Conservation (phyloP, 1,140 invertebrate species). For the Heterodera carotae region DNA sequence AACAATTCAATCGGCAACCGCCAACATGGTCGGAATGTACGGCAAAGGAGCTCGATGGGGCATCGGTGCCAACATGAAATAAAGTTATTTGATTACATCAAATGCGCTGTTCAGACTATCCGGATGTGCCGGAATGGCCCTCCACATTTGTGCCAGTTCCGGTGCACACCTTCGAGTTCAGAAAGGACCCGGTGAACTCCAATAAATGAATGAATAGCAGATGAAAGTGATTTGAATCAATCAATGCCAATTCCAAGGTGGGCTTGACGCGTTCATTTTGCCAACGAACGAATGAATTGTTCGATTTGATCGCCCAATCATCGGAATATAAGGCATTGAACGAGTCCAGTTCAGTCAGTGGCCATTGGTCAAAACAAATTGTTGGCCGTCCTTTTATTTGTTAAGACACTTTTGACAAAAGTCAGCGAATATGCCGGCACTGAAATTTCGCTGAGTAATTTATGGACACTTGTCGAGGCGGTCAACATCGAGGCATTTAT, state of each 20-base stretch:
- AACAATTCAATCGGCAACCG: slow-evolving; percentile 28
- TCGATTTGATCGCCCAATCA: slow-evolving; percentile 17
- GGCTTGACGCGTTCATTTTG: slow-evolving; percentile 20
- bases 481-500: slow-evolving; percentile 29
- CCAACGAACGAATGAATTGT: slow-evolving; percentile 24
- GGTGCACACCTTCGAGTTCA: slow-evolving; percentile 33
- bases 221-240: background rate
- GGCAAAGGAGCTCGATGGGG: slow-evolving; percentile 11
- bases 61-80: slow-evolving; percentile 7
- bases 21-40: slow-evolving; percentile 35
- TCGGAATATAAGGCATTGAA: slow-evolving; percentile 24
- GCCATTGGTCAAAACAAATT: background rate
- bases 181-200: slow-evolving; percentile 28
- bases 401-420: slow-evolving; percentile 25
- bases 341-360: slow-evolving; percentile 27
- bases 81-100: background rate
- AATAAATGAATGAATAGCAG: background rate
- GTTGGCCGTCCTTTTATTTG: background rate
- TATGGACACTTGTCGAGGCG: slow-evolving; percentile 25
- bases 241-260: background rate
- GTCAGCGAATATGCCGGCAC: slow-evolving; percentile 32
- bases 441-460: slow-evolving; percentile 21
- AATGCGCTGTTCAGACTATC: slow-evolving; percentile 9
- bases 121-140: slow-evolving; percentile 31
- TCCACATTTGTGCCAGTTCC: slow-evolving; percentile 24